Base-by-base conservation (phyloP, 2,888 invertebrate genomes). In the Xylota sylvarum region DNA sequence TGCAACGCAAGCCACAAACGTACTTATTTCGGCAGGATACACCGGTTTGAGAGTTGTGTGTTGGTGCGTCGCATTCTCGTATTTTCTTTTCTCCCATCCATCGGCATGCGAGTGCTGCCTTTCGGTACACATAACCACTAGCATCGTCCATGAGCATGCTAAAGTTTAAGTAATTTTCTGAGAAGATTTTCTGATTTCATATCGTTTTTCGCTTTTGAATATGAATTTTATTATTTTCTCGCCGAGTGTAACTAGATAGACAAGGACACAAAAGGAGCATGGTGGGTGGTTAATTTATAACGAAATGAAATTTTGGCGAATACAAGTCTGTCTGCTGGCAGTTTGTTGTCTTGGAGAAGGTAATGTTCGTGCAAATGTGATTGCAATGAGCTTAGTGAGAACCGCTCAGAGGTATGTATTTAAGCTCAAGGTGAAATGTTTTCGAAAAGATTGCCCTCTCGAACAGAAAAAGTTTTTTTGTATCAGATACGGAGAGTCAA, bases 101-200 rank as follows among this genome's bases (percentile, higher is more conserved):
- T 69, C n/a, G 40, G 67, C 17, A 37, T 56, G 14, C 3, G 23
- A 35, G 17, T 46, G 32, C 9, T 35, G 17, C 32, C 30, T 14
- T 46, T 17, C 23, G 23, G 4, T 7, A 10, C 43, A 10, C 14
- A 30, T 3, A 14, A 64, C 14, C 52, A 17, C 46, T 55, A 46
- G 6, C 70, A 52, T 37, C 50, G 74, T 72, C 72, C 48, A 64
- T 70, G 65, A 69, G 62, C n/a, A 65, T 50, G 35, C 56, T 35
- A 10, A 64, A 76, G 70, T 82, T 82, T 70, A 64, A 70, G 77
- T 70, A 82, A 82, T 82, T 70, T 77, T 64, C 52, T 64, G 46
- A 48, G 35, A 56, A 69, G 81, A 81, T 76, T 69, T 37, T 10
- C 32, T 64, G 50, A 62, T 67, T 74, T 81, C 17, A 23, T 62